Conservation (phyloP, 2,113 vertebrate genomes). For the Apus apus region DNA sequence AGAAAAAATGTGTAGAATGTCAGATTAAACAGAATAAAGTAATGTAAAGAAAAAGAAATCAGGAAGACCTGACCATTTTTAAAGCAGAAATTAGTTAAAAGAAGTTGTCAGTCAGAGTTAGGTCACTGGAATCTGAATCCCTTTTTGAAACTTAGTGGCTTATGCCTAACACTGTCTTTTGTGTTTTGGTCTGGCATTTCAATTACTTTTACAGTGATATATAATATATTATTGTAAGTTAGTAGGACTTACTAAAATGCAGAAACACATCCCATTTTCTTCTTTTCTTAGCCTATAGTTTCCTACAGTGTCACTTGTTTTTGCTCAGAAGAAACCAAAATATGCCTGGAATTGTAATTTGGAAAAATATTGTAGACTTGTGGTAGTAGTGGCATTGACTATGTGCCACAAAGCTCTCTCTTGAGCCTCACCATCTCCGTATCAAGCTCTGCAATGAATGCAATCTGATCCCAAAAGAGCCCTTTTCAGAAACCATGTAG, state of each 20-base stretch:
- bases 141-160: not conserved
- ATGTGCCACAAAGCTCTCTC: constrained; percentile 23
- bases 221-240: not conserved
- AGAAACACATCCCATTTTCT: not conserved
- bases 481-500: constrained; percentile 36
- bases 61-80: not conserved
- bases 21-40: not conserved
- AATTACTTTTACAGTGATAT: not conserved
- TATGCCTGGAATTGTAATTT: constrained; percentile 25
- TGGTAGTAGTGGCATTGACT: constrained; percentile 38
- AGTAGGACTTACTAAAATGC: not conserved
- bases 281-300: constrained; percentile 23
- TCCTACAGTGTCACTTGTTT: not conserved
- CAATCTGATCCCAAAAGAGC: constrained; percentile 17
- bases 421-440: constrained; percentile 19
- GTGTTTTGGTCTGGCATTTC: not conserved
- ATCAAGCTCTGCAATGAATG: constrained; percentile 34
- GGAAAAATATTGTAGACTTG: constrained; percentile 24
- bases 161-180: not conserved
- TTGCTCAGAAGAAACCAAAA: constrained; percentile 40
- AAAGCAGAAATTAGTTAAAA: not conserved
- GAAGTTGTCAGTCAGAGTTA: not conserved
- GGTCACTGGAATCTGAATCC: not conserved
- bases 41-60: not conserved
- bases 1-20: not conserved